phyloP scores from a whole-genome alignment of 1,140 invertebrate genomes.

The Dinothrombium tinctorium region DNA sequence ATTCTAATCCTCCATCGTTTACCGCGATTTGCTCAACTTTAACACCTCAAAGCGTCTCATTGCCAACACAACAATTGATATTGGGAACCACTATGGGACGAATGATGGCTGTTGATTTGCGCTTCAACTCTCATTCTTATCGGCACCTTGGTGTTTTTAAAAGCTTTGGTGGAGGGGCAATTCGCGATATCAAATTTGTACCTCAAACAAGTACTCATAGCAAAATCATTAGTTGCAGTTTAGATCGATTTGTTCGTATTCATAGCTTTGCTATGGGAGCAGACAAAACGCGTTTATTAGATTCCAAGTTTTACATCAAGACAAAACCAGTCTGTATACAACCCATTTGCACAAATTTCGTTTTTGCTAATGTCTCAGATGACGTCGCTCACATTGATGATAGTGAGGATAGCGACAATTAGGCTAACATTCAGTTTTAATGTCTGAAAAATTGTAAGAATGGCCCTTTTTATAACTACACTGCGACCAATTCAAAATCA shows the following conservation, averaged over 20 bases:
- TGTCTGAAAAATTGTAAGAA: no score
- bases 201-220: neutral
- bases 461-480: no score
- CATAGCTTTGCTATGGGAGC: conserved; percentile 9
- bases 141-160: conserved; percentile 9
- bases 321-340: conserved; percentile 12
- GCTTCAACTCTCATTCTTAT: conserved; percentile 7
- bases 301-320: conserved; percentile 11
- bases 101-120: conserved; percentile 10
- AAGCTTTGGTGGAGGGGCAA: conserved; percentile 10
- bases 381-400: neutral
- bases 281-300: conserved; percentile 1
- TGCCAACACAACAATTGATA: conserved; percentile 4
- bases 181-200: conserved; percentile 11
- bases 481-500: no score
- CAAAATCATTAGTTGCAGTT: conserved; percentile 11
- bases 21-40: conserved; percentile 8
- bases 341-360: conserved; percentile 4
- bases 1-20: conserved; percentile 9
- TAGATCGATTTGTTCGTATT: conserved; percentile 11
- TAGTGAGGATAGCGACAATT: neutral
- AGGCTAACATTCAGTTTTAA: no score
- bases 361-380: neutral
- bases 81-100: conserved; percentile 11
- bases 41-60: neutral